Base-by-base conservation (phyloP, 2,113 vertebrate species). In the Bombycilla garrulus region DNA sequence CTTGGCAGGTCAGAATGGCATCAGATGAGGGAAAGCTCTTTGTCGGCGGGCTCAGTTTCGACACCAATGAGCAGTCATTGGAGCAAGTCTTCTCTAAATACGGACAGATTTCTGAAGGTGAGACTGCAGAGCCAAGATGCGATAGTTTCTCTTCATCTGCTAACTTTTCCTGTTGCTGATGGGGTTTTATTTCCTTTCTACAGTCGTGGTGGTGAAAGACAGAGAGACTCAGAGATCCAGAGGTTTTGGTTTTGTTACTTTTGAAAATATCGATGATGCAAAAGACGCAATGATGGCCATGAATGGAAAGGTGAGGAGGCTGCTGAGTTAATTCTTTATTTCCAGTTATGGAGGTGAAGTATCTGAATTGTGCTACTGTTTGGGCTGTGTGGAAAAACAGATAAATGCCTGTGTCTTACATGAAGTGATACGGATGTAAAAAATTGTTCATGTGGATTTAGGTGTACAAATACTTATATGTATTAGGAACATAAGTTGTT, bases 241-340 rank as follows among this genome's bases (percentile, higher is more conserved):
- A 70, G 99, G 99, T 2, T 99, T 99, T 81, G 99, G 99, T 12
- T 99, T 99, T 53, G 99, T 99, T 56, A 99, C 99, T 24, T 99
- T 99, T 64, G 99, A 99, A 81, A 99, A 99, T 69, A 98, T 98
- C 4, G 99, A 99, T 1, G 99, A 99, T 21, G 99, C 99, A 2
- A 99, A 99, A 93, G 99, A 99, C 2, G 99, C 99, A 0, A 97
- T 99, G 98, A 98, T 99, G 56, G 99, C 98, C 70, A 99, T 99
- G 99, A 99, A 99, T 3, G 99, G 99, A 53, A 99, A 99, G 98
- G 99, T 99, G 94, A 97, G 96, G 18, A 22, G 22, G 9, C 20
- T 19, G 12, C 14, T 6, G 10, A 21, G 15, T 12, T 20, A 15
- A 8, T 38, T 24, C 0, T 50, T 16, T 4, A 4, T 18, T 50